These are phyloP conservation scores for Hemicentrotus pulcherrimus DNA, from an alignment of 35 echinoderm and acorn worm genomes.

Conservation along the genomic window DNA sequence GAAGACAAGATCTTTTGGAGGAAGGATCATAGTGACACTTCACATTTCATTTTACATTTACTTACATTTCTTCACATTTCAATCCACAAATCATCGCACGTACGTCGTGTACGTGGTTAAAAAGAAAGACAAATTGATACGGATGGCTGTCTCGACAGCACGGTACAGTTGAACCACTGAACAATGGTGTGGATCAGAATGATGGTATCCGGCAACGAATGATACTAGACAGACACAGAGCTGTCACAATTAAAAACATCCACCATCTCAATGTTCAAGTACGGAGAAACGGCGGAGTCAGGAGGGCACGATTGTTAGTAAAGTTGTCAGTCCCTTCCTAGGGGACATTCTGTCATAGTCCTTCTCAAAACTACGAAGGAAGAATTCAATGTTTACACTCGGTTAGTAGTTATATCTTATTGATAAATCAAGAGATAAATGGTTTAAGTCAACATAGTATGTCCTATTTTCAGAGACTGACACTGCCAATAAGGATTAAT, in stretches of 20 bases:
- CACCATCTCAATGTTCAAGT: not conserved
- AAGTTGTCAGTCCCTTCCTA: not conserved
- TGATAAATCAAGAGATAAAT: slow-evolving; percentile 34
- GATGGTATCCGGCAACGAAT: not conserved
- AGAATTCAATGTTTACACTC: not conserved
- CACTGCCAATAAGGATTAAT: slow-evolving; percentile 37
- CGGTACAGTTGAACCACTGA: not conserved
- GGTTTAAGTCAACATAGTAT: not conserved
- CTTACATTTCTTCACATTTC: not conserved
- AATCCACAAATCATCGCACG: not conserved
- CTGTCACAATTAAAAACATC: slow-evolving; percentile 13
- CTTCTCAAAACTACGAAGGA: not conserved
- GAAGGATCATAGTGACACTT: not conserved
- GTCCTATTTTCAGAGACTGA: not conserved
- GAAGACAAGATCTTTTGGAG: not conserved
- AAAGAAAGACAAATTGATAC: not conserved
- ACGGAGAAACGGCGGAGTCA: not conserved
- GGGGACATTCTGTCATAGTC: not conserved
- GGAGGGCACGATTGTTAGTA: slow-evolving; percentile 1
- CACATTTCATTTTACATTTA: not conserved
- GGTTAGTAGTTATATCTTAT: slow-evolving; percentile 1
- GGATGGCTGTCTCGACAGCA: not conserved
- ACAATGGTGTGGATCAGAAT: not conserved
- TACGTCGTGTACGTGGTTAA: not conserved
- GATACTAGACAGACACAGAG: not conserved